Conservation (phyloP, 35 echinoderm and acorn worm species). For the Strongylocentrotus purpuratus region DNA sequence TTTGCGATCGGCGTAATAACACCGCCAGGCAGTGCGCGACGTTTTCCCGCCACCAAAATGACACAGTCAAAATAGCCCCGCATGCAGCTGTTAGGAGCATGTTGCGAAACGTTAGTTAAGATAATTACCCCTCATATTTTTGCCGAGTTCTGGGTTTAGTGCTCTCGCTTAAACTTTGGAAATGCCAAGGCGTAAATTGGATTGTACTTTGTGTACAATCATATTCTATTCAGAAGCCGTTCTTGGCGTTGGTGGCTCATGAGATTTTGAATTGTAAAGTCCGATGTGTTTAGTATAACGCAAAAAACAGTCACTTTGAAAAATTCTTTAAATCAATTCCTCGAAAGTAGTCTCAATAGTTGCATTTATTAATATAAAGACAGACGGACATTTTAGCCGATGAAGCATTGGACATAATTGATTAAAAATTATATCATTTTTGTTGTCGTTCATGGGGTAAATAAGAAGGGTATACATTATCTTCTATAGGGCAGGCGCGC, state of each 20-base stretch:
- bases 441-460: no score
- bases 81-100: constrained; percentile 7
- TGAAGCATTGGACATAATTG: no score
- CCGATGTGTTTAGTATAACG: no score
- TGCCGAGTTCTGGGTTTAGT: neutral
- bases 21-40: neutral
- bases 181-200: constrained; percentile 1
- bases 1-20: constrained; percentile 9
- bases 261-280: no score
- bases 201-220: neutral
- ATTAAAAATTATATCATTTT: no score
- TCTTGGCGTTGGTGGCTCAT: neutral
- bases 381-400: no score
- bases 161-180: neutral
- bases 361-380: no score
- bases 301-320: no score
- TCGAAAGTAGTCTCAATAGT: no score
- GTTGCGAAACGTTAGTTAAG: constrained; percentile 17
- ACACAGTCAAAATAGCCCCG: neutral
- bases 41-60: neutral
- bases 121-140: constrained; percentile 8
- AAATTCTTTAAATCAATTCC: no score
- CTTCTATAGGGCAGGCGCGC: no score
- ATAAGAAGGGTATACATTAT: no score
- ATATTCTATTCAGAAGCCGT: neutral